A percentile compares a stretch with the other conserved stretches of the same genome.
Evolutionary conservation across 1,140 invertebrate species (phyloP).

Genomic region (Caerostris extrusa): DNA sequence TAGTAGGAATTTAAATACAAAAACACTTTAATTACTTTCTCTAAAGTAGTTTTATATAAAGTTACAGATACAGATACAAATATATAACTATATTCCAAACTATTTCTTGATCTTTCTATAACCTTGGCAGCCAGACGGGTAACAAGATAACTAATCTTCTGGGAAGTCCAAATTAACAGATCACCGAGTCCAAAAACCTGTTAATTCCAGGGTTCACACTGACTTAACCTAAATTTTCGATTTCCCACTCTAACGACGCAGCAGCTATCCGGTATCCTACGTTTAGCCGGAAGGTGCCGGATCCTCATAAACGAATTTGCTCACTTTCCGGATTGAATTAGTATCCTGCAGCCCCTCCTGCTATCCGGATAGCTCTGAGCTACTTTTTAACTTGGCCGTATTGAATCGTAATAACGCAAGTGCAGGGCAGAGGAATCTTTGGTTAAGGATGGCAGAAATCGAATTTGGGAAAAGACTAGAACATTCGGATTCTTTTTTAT

Average conservation of each 20-base stretch:
- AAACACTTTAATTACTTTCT: no score
- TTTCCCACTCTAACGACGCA: not conserved
- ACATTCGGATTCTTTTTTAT: not conserved
- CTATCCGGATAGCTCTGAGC: not conserved
- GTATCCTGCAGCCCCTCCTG: not conserved
- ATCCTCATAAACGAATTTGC: not conserved
- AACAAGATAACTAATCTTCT: not conserved
- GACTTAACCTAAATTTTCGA: constrained; percentile 1
- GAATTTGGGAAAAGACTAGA: not conserved
- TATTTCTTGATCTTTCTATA: not conserved
- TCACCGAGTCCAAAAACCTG: not conserved
- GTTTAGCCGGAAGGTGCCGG: not conserved
- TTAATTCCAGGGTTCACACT: not conserved
- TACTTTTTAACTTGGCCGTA: not conserved
- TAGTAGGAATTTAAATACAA: no score
- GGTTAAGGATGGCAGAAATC: not conserved
- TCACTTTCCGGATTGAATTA: not conserved
- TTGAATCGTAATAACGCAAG: constrained; percentile 12
- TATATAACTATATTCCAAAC: not conserved
- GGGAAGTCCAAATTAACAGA: not conserved
- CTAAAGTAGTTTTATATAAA: no score
- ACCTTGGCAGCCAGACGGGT: not conserved
- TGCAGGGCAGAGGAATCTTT: not conserved
- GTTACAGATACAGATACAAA: no score
- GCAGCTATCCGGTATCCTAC: not conserved